phyloP scores from a whole-genome alignment of 2,888 invertebrate genomes.

The Xylota sylvarum region DNA sequence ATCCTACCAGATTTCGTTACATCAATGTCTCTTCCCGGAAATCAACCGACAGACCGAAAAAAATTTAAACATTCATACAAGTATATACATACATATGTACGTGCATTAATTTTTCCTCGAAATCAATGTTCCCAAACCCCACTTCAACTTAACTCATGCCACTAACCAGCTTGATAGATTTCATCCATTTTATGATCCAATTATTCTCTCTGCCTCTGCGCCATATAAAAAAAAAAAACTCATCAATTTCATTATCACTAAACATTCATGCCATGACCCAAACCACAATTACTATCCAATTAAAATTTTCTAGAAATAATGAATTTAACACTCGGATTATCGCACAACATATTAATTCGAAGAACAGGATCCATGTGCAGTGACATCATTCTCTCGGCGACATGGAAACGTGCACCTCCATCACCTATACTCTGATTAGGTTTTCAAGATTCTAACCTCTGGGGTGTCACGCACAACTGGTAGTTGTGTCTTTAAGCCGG shows the following conservation, averaged over 20 bases:
- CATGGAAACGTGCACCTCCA: conserved; percentile 12
- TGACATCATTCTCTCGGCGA: conserved; percentile 25
- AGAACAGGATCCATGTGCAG: conserved; percentile 5
- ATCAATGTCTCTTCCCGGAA: too few relatives aligned
- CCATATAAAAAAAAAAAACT: not conserved
- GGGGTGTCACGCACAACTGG: conserved; percentile 11
- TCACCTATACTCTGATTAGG: conserved; percentile 24
- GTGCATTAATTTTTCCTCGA: too few relatives aligned
- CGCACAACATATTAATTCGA: not conserved
- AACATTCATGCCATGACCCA: not conserved
- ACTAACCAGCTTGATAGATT: not conserved
- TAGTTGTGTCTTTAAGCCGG: conserved; percentile 25
- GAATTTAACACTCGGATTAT: not conserved
- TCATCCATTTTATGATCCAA: not conserved
- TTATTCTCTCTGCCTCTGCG: not conserved
- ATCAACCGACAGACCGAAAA: too few relatives aligned
- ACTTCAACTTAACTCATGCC: not conserved
- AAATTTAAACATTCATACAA: too few relatives aligned
- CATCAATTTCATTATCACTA: not conserved
- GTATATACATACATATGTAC: too few relatives aligned
- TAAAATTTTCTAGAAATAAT: not conserved
- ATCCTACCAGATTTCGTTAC: too few relatives aligned
- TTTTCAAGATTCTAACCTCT: conserved; percentile 26
- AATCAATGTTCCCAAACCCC: too few relatives aligned
- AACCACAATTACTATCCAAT: conserved; percentile 5